These are phyloP conservation scores for Chiloscyllium plagiosum DNA, from an alignment of 2,113 vertebrate species.

Conservation along the genomic window DNA sequence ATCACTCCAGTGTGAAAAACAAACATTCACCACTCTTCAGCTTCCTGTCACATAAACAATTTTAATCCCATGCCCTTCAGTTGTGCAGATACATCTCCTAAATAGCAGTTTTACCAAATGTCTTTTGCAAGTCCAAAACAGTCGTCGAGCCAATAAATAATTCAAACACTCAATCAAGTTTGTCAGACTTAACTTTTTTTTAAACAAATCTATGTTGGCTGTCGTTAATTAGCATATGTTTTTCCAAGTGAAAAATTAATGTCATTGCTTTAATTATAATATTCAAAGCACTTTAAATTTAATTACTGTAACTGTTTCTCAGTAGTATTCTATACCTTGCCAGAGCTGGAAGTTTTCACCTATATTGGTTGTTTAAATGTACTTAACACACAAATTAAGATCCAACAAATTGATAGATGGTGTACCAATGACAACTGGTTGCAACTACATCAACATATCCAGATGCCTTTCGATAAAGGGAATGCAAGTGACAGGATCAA, in stretches of 20 bases:
- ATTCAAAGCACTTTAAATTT: neutral
- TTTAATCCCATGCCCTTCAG: neutral
- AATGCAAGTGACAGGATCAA: neutral
- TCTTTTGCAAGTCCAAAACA: neutral
- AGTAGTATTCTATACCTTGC: neutral
- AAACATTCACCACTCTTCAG: neutral
- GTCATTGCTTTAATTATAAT: neutral
- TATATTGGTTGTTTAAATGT: neutral
- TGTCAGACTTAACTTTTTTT: neutral
- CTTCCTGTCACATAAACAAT: neutral
- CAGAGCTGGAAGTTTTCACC: neutral
- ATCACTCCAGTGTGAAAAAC: neutral
- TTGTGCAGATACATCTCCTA: neutral
- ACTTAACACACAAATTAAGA: neutral
- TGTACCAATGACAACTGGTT: neutral
- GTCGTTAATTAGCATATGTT: neutral
- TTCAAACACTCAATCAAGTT: neutral
- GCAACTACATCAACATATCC: neutral
- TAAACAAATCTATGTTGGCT: neutral
- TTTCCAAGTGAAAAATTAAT: neutral
- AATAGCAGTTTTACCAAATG: neutral
- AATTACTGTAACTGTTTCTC: neutral
- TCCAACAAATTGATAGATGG: neutral
- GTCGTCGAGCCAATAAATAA: neutral
- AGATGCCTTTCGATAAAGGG: neutral